A percentile compares a stretch with the other conserved stretches of the same genome.
Conservation (phyloP, 1,140 invertebrate species). For the Chironomus tepperi region DNA sequence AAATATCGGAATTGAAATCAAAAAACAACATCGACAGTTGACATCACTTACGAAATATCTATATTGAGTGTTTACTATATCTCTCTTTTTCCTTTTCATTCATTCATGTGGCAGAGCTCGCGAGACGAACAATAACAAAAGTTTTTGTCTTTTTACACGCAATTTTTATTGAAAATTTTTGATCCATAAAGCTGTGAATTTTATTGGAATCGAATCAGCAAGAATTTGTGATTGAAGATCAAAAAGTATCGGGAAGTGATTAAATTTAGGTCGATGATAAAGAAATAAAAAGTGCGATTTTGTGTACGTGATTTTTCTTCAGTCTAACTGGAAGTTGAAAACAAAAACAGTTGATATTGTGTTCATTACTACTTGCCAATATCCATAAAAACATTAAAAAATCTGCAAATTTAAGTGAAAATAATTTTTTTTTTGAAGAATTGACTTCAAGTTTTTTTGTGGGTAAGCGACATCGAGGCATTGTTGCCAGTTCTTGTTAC, state of each 20-base stretch:
- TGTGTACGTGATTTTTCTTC: conserved; percentile 19
- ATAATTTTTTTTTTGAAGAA: background rate
- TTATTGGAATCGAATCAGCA: background rate
- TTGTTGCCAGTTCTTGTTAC: background rate
- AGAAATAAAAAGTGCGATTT: background rate
- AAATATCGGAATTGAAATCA: background rate
- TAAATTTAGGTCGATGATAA: background rate
- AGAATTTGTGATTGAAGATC: background rate
- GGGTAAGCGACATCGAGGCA: background rate
- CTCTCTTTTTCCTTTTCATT: conserved; percentile 4
- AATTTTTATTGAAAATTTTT: background rate
- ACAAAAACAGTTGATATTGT: background rate
- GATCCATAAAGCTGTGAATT: background rate
- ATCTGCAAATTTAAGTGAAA: background rate
- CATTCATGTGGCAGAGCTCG: conserved; percentile 1
- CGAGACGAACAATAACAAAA: background rate
- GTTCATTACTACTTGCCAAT: background rate
- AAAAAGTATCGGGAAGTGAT: background rate
- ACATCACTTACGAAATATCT: background rate
- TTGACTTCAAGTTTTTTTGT: background rate
- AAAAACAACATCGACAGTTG: background rate
- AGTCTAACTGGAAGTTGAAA: conserved; percentile 1
- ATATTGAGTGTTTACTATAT: conserved; percentile 6
- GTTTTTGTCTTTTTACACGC: background rate
- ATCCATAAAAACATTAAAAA: background rate